A percentile compares a stretch with the other conserved stretches of the same genome.
phyloP scores from a whole-genome alignment of 2,797 vertebrate genomes.

The Carapus acus region DNA sequence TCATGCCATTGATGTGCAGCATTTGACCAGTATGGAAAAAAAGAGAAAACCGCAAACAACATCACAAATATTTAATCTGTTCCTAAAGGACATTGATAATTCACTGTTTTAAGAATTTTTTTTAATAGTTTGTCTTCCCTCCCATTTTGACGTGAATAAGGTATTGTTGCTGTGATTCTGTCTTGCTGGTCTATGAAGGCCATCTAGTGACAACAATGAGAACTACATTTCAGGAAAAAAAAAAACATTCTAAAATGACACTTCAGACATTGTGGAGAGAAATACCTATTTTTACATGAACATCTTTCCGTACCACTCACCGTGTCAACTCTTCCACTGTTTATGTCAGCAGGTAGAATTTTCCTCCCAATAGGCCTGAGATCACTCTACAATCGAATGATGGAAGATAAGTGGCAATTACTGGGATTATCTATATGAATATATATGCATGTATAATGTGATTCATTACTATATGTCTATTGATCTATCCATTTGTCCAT shows the following conservation, averaged over 20 bases:
- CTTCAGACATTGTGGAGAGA: no score
- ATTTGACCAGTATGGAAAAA: no score
- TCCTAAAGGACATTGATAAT: no score
- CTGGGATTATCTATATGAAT: neutral
- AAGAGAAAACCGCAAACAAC: no score
- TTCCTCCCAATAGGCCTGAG: constrained; percentile 90
- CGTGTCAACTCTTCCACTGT: constrained; percentile 92
- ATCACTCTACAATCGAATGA: constrained; percentile 81
- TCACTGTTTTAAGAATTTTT: constrained; percentile 26
- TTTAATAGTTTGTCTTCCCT: constrained; percentile 3
- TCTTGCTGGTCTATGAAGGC: constrained; percentile 46
- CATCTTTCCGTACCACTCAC: constrained; percentile 66
- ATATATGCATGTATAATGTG: no score
- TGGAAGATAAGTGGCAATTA: constrained; percentile 4
- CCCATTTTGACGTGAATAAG: constrained; percentile 8
- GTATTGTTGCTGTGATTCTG: neutral
- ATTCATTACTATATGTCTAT: neutral
- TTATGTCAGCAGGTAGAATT: constrained; percentile 87
- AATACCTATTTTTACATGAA: no score
- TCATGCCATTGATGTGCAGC: no score
- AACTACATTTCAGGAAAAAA: constrained; percentile 30
- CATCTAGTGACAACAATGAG: constrained; percentile 60
- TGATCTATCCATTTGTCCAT: neutral
- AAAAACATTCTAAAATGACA: neutral
- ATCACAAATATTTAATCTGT: no score